Base-by-base conservation (phyloP, 2,113 vertebrate species). In the Lampris incognitus region DNA sequence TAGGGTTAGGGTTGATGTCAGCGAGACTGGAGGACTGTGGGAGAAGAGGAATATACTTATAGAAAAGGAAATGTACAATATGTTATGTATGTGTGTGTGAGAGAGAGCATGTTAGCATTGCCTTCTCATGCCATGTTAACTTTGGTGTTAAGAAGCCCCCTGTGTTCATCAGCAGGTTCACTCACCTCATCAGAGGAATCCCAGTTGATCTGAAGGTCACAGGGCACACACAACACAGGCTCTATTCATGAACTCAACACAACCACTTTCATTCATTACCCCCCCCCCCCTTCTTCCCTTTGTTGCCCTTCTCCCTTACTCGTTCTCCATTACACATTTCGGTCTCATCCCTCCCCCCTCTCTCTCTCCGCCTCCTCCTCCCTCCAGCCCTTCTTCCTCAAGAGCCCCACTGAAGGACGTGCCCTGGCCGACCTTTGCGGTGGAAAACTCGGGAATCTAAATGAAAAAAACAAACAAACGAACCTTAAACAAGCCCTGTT, bases 1-100 rank as follows among this genome's bases (percentile, higher is more conserved):
- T 24, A 24, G 6, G 86, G 83, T 82, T 85, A 82, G 79, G 73
- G 83, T 82, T 61, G 78, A 79, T 79, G 74, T 60, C 55, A 85
- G 69, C 64, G 58, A 81, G 69, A 78, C 77, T 72, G 69, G 69
- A 78, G 36, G 24, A 24, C 24, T 24, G 24, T 24, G 24, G 24
- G 24, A 24, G 24, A 24, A 24, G 24, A 24, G 24, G 24, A 24
- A 24, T 24, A 24, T 24, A 24, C 24, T 24, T 24, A 24, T 24
- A 24, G 24, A 24, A 24, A 24, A 24, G 24, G 24, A 24, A 24
- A 24, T 24, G 24, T 24, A 24, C 24, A 24, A 24, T 24, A 24
- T 24, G 24, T 24, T 24, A 24, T 24, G 24, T 24, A 24, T 24
- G 24, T 24, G 24, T 24, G 24, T 24, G 24, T 24, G 24, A 24